Conservation (phyloP, 2,797 vertebrate genomes). For the Poecilia gillii region DNA sequence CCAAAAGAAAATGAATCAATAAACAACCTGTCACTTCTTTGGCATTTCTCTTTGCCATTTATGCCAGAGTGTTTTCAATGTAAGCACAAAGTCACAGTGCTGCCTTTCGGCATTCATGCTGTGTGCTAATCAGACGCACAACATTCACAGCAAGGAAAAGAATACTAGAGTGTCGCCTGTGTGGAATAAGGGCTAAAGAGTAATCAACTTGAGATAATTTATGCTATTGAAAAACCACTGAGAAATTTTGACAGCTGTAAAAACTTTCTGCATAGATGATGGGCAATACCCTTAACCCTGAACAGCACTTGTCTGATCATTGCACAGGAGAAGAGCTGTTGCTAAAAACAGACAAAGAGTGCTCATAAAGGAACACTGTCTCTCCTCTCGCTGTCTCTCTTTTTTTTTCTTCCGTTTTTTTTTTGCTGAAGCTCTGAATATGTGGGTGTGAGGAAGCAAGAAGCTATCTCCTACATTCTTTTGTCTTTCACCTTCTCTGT, state of each 20-base stretch:
- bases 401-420: slow-evolving; percentile 3
- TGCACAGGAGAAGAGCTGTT: slow-evolving; percentile 54
- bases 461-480: slow-evolving; percentile 69
- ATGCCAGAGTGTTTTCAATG: slow-evolving; percentile 53
- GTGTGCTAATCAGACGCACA: slow-evolving; percentile 60
- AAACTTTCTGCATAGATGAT: slow-evolving; percentile 35
- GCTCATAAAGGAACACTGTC: slow-evolving; percentile 60
- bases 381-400: slow-evolving; percentile 58
- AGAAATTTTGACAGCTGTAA: slow-evolving; percentile 11
- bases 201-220: slow-evolving; percentile 20
- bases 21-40: slow-evolving; percentile 53
- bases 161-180: slow-evolving; percentile 44
- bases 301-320: slow-evolving; percentile 62
- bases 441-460: slow-evolving; percentile 73
- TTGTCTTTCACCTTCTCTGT: slow-evolving; percentile 66
- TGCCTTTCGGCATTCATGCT: slow-evolving; percentile 48
- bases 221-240: slow-evolving; percentile 1
- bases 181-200: slow-evolving; percentile 33
- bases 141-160: slow-evolving; percentile 36
- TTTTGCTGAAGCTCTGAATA: slow-evolving; percentile 55
- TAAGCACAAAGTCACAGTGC: slow-evolving; percentile 56
- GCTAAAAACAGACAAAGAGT: slow-evolving; percentile 74
- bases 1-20: slow-evolving; percentile 48
- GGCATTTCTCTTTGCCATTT: slow-evolving; percentile 49
- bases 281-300: slow-evolving; percentile 57